These are phyloP conservation scores for Zhengitettix transpicula DNA, from an alignment of 2,888 invertebrate genomes.

Conservation along the genomic window DNA sequence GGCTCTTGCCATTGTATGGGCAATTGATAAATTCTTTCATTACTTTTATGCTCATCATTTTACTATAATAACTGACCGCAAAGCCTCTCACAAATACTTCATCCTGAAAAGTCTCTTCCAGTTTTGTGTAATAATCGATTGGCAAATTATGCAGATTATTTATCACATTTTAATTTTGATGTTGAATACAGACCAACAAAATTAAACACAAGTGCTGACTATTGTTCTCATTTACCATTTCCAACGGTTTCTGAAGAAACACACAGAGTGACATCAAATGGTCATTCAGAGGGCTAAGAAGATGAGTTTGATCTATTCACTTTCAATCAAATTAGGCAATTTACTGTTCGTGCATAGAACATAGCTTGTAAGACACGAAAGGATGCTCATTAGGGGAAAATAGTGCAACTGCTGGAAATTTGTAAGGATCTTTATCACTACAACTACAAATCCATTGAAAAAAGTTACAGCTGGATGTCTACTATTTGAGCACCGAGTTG, in stretches of 20 bases:
- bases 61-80: background rate
- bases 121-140: too few relatives aligned
- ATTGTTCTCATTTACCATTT: too few relatives aligned
- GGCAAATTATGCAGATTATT: too few relatives aligned
- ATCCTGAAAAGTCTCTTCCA: too few relatives aligned
- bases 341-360: background rate
- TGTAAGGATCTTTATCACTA: background rate
- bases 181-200: too few relatives aligned
- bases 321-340: background rate
- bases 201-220: too few relatives aligned
- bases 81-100: too few relatives aligned
- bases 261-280: too few relatives aligned
- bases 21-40: background rate
- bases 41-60: background rate
- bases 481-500: background rate
- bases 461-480: background rate
- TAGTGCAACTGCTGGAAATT: background rate
- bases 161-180: too few relatives aligned
- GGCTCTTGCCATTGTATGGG: background rate
- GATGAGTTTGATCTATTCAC: background rate
- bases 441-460: background rate
- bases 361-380: background rate
- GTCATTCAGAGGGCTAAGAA: too few relatives aligned
- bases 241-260: too few relatives aligned
- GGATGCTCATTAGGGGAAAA: background rate